Percentiles rank a stretch among this genome's conserved stretches.
Evolutionary conservation across 2,888 invertebrate species (phyloP).

Genomic region (Maniola hyperantus): DNA sequence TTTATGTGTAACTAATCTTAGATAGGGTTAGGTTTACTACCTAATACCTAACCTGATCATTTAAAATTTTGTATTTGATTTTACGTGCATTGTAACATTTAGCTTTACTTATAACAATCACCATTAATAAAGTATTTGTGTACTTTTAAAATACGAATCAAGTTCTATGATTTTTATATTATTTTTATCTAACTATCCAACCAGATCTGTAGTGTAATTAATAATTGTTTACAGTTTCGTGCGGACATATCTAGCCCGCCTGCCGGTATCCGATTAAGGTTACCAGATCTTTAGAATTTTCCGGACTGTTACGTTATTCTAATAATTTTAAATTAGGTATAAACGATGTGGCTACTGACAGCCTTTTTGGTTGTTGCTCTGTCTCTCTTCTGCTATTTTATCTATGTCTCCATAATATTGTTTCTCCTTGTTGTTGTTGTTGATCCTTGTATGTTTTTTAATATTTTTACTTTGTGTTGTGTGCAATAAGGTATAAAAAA

Average conservation of each 20-base stretch:
- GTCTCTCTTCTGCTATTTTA: too few relatives aligned
- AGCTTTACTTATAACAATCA: neutral
- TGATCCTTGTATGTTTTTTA: too few relatives aligned
- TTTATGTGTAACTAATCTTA: neutral
- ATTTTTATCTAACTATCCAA: constrained; percentile 17
- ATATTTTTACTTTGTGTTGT: too few relatives aligned
- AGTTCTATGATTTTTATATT: constrained; percentile 3
- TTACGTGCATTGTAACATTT: neutral
- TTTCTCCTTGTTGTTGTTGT: too few relatives aligned
- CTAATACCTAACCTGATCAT: too few relatives aligned
- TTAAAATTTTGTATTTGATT: neutral
- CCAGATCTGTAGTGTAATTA: constrained; percentile 42
- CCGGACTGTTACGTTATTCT: neutral
- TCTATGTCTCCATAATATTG: too few relatives aligned
- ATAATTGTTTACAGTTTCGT: constrained; percentile 48
- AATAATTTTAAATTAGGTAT: neutral
- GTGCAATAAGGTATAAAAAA: too few relatives aligned
- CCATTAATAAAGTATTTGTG: too few relatives aligned
- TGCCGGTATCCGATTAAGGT: constrained; percentile 52
- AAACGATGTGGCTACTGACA: neutral
- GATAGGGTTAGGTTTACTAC: neutral
- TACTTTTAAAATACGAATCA: neutral
- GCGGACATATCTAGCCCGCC: constrained; percentile 55
- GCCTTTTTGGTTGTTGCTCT: too few relatives aligned
- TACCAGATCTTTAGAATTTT: constrained; percentile 15